Evolutionary conservation across 2,888 invertebrate genomes (phyloP), one percentile per base, ranked within the genome.

Genomic region (Celastrina argiolus): DNA sequence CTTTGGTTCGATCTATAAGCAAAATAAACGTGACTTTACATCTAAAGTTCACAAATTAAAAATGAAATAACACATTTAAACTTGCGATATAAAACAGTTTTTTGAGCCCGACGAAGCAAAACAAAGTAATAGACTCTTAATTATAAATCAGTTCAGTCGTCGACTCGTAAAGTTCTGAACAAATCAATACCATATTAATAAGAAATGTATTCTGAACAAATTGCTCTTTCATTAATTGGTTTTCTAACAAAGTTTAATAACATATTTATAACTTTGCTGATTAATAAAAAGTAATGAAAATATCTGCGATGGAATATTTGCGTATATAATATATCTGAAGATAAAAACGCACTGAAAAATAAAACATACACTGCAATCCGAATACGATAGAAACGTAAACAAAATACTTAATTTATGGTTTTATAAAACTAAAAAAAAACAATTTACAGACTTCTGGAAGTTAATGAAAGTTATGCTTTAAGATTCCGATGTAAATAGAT

Each of bases 101-200:
- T 51, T 51, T 22, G 22, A 22, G 10, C 10, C 51, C 51, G 22
- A 12, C 12, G 51, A 51, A 22, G 51, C 22, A 22, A 51, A 51
- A 51, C 22, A 51, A 51, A 51, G 51, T 51, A 51, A 51, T 22
- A 51, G 51, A 12, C 45, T 22, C 10, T 51, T 51, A 51, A 51
- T 51, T 22, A 51, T 51, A 51, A 51, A 51, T 51, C 22, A 51
- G 51, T 51, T 51, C 36, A 12, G 8, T 51, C 22, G 22, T 51
- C 45, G 18, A 22, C 18, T 51, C 51, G 51, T 18, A 18, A 51
- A 22, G 51, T 51, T 51, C 5, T 22, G 1, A 51, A 51, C 4
- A 51, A 51, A 51, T 51, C 51, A 51, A 51, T 51, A 51, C 22
- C 51, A 51, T 51, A 51, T 51, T 51, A 51, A 51, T 22, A 51